Evolutionary conservation across 2,113 vertebrate genomes (phyloP).

Genomic region (Taxidea taxus): DNA sequence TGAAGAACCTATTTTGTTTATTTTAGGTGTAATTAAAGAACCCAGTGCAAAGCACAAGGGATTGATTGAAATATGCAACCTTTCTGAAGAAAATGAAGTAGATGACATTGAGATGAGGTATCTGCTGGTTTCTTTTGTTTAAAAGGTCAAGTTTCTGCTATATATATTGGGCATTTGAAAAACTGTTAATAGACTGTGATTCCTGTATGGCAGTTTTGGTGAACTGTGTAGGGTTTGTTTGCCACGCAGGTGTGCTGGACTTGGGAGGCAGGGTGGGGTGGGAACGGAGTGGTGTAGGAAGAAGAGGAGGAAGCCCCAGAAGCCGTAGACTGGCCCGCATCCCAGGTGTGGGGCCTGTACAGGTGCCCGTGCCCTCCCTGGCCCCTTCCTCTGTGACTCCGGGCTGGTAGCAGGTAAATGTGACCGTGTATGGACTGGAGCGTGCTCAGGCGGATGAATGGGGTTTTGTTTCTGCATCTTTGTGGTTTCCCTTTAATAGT

Average conservation of each 20-base stretch:
- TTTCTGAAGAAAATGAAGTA: constrained; percentile 86
- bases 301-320: neutral
- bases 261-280: neutral
- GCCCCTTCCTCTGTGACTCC: neutral
- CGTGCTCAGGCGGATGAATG: neutral
- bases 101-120: constrained; percentile 83
- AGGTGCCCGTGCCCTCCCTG: neutral
- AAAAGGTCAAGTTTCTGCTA: neutral
- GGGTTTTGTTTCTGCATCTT: neutral
- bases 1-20: constrained; percentile 75
- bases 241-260: neutral
- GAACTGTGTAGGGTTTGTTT: neutral
- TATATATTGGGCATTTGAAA: neutral
- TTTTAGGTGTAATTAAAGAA: constrained; percentile 82
- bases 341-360: neutral
- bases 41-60: constrained; percentile 83
- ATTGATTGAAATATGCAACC: constrained; percentile 83
- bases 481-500: neutral
- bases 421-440: fast-evolving
- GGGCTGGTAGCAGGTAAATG: neutral
- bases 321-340: neutral
- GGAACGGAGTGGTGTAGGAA: neutral
- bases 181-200: neutral
- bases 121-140: constrained; percentile 1
- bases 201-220: neutral